phyloP scores from a whole-genome alignment of 1,140 invertebrate genomes.

The Pygmarrhopalites habei region DNA sequence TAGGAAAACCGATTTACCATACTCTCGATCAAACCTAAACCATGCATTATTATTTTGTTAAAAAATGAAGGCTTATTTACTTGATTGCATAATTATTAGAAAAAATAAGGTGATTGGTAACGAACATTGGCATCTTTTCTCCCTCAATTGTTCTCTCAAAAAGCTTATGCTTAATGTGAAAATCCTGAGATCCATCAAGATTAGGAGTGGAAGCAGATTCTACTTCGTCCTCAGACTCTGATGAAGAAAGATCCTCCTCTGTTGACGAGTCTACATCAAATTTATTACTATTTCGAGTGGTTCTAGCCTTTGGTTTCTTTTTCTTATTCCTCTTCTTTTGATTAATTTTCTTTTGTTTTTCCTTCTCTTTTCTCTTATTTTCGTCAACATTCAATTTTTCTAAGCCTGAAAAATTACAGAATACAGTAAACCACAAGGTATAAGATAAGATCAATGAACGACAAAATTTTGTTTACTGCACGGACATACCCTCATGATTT shows the following conservation, averaged over 20 bases:
- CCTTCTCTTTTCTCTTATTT: background rate
- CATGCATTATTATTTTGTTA: no score
- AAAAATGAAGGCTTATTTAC: background rate
- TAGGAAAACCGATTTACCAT: constrained; percentile 31
- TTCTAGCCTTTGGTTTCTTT: no score
- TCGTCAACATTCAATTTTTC: background rate
- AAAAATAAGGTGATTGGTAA: no score
- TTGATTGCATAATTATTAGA: background rate
- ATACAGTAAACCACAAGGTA: no score
- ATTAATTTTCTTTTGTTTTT: background rate
- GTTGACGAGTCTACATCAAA: no score
- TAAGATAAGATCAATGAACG: no score
- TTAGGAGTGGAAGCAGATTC: background rate
- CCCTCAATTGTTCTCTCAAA: constrained; percentile 8
- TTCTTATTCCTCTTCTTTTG: constrained; percentile 9
- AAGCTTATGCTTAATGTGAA: constrained; percentile 32
- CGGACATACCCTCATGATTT: no score
- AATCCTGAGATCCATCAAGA: background rate
- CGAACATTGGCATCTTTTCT: constrained; percentile 19
- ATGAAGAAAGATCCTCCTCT: background rate
- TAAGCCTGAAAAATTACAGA: no score
- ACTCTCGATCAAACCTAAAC: constrained; percentile 5
- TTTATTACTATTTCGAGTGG: constrained; percentile 13
- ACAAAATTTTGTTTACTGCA: no score
- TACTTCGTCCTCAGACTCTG: background rate